Evolutionary conservation across 2,113 vertebrate genomes (phyloP).

Genomic region (Cranoglanis bouderius): DNA sequence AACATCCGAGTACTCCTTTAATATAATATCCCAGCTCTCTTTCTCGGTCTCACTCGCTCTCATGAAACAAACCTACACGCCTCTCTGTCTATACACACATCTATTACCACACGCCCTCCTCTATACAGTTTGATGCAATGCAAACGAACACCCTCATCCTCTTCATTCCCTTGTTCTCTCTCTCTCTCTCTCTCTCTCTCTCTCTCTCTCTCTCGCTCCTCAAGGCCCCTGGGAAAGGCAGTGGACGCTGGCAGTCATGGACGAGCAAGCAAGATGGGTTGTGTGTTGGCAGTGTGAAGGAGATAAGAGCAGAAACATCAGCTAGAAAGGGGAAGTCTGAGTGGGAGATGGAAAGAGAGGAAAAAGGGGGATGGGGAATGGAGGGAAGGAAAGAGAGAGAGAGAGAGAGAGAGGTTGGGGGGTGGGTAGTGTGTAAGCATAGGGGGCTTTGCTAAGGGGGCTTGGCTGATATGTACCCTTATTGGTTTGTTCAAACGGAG

Average conservation of each 20-base stretch:
- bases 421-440: constrained; percentile 56
- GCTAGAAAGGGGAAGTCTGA: constrained; percentile 56
- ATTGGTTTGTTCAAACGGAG: constrained; percentile 75
- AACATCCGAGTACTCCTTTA: neutral
- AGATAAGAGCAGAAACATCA: constrained; percentile 72
- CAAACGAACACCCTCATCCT: constrained; percentile 36
- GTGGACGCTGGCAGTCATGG: constrained; percentile 9
- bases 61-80: neutral
- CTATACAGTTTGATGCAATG: neutral
- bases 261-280: neutral
- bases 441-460: constrained; percentile 59
- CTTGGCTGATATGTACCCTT: constrained; percentile 67
- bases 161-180: constrained; percentile 38
- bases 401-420: constrained; percentile 44
- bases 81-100: neutral
- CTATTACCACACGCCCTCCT: neutral
- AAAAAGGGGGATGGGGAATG: constrained; percentile 60
- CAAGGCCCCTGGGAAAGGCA: constrained; percentile 27
- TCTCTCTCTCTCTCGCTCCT: neutral
- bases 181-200: neutral
- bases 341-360: constrained; percentile 70
- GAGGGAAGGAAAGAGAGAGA: constrained; percentile 47
- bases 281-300: constrained; percentile 74
- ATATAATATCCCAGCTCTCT: neutral
- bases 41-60: neutral